Evolutionary conservation across 1,140 invertebrate genomes (phyloP), one percentile per base, ranked within the genome.

Genomic region (Drosophila repleta): DNA sequence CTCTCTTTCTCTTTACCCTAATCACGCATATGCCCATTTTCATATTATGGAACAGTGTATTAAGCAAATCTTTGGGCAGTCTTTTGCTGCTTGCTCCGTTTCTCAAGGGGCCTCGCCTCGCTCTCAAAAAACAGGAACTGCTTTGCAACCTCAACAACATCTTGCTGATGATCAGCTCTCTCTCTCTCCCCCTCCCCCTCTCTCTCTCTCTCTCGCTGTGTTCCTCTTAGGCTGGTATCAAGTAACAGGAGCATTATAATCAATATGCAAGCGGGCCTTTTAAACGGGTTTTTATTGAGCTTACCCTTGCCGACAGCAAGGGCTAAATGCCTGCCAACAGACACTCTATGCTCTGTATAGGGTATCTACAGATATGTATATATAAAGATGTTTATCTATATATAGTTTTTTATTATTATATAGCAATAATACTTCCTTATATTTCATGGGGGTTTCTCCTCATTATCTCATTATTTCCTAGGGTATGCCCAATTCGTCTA

Each of bases 81-180:
- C 3, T 43, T 43, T 29, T n/a, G n/a, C 29, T 29, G 17, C 13
- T 15, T 41, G 15, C 37, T 26, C 6, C 10, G 18, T 46, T 21
- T 32, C 29, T 35, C 32, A 35, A 35, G 39, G 39, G 0, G 39
- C 39, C 15, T 43, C 17, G 41, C 41, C 41, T 18, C 15, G 7
- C 32, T 62, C 32, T 51, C 49, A 15, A 55, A 61, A 74, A 67
- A 77, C 73, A 77, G 74, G 79, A 83, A 83, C 78, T 80, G 78
- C 78, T 76, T 57, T 63, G 69, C 66, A 76, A 60, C 76, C 53
- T 65, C 53, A 76, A 7, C 58, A 62, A 41, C 48, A 58, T 52
- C 18, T 61, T 21, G 43, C 10, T 24, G 21, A 56, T 70, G 29
- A 70, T 70, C 62, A 52, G 57, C 21, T 26, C 11, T 7, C 26